phyloP scores from a whole-genome alignment of 2,797 vertebrate genomes.

The Sorex maritimensis region DNA sequence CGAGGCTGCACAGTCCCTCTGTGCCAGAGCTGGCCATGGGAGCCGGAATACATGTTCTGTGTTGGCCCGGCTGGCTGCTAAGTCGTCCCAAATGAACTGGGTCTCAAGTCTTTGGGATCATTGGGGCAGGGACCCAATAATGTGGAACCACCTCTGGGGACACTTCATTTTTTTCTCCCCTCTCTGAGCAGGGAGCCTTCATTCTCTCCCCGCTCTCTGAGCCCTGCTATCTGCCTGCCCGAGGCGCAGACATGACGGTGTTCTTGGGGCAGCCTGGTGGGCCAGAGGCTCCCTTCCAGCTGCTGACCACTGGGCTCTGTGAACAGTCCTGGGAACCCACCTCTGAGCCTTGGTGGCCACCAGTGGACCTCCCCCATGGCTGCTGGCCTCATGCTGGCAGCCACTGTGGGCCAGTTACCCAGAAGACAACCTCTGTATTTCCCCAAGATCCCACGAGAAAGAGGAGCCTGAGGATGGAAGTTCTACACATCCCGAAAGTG shows the following conservation, averaged over 20 bases:
- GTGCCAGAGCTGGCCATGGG: neutral
- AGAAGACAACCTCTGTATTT: neutral
- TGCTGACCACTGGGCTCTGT: neutral
- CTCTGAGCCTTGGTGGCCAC: neutral
- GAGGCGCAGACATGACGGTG: neutral
- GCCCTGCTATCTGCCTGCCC: neutral
- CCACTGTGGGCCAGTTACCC: neutral
- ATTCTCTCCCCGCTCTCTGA: no score
- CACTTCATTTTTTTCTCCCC: neutral
- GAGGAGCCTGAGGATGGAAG: slow-evolving; percentile 30
- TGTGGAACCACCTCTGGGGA: neutral
- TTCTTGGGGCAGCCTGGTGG: no score
- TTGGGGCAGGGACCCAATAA: neutral
- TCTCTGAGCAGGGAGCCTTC: no score
- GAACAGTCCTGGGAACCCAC: neutral
- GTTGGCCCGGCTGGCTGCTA: neutral
- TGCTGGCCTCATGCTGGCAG: neutral
- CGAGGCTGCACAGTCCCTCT: neutral
- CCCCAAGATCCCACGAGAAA: neutral
- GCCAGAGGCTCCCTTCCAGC: no score
- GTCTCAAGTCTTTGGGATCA: neutral
- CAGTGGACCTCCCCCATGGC: no score
- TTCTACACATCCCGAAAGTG: neutral
- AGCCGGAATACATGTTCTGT: neutral
- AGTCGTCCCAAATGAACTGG: neutral